phyloP scores from a whole-genome alignment of 2,797 vertebrate species.

The Clarias laeviceps region DNA sequence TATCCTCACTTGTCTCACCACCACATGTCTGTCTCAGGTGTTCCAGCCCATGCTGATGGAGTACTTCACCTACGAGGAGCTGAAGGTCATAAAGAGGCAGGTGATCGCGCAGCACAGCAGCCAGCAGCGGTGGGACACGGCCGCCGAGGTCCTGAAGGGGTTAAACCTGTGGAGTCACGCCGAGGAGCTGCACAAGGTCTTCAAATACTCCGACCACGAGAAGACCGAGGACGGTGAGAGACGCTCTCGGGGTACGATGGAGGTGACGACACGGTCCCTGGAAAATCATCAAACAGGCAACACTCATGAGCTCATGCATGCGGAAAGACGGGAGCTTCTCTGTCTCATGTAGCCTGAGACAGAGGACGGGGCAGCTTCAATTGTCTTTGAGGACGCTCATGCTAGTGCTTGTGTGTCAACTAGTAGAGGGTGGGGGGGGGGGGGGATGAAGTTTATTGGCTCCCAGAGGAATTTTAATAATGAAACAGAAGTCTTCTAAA shows the following conservation, averaged over 20 bases:
- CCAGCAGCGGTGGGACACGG: constrained; percentile 78
- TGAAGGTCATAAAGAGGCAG: constrained; percentile 98
- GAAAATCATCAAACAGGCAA: no score
- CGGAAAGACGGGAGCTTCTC: neutral
- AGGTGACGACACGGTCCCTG: no score
- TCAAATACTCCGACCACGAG: constrained; percentile 94
- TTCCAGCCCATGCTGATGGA: constrained; percentile 99
- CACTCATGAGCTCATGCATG: neutral
- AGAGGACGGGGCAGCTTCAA: neutral
- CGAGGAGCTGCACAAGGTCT: constrained; percentile 90
- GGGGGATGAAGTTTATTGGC: neutral
- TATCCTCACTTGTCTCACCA: neutral
- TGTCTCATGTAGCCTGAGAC: neutral
- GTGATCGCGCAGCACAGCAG: constrained; percentile 95
- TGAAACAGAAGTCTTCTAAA: neutral
- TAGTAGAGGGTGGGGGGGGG: no score
- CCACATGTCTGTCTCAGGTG: constrained; percentile 75
- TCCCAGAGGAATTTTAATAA: neutral
- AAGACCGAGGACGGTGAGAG: constrained; percentile 86
- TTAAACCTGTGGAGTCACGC: constrained; percentile 90
- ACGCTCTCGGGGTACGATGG: no score
- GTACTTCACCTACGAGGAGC: constrained; percentile 96
- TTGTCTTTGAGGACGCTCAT: neutral
- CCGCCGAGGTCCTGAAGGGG: constrained; percentile 84
- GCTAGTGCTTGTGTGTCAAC: neutral